These are phyloP conservation scores for Plodia interpunctella DNA, from an alignment of 1,140 invertebrate species.

Conservation along the genomic window DNA sequence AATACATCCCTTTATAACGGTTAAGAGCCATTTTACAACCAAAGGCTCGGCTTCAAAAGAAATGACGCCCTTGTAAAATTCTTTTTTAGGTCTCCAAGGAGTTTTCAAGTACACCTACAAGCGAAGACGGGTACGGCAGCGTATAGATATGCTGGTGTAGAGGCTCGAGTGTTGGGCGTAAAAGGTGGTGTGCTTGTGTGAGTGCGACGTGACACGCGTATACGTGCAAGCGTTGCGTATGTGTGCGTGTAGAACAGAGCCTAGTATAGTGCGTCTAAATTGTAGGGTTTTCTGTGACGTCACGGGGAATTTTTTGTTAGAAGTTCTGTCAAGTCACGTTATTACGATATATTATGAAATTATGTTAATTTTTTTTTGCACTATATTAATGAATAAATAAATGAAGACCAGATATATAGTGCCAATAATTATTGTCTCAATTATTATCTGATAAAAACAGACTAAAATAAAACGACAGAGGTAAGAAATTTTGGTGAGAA, in stretches of 20 bases:
- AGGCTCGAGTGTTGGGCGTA: constrained; percentile 43
- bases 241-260: constrained; percentile 18
- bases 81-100: constrained; percentile 69
- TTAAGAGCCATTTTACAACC: constrained; percentile 58
- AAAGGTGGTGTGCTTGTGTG: constrained; percentile 36
- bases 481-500: too few species aligned
- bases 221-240: constrained; percentile 30
- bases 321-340: too few species aligned
- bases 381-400: too few species aligned
- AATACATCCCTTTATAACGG: constrained; percentile 47
- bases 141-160: constrained; percentile 14
- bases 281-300: constrained; percentile 37
- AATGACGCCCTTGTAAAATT: constrained; percentile 66
- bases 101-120: constrained; percentile 45
- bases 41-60: constrained; percentile 64
- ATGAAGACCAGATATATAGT: too few species aligned
- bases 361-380: too few species aligned
- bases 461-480: too few species aligned
- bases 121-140: neutral
- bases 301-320: constrained; percentile 18
- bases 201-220: constrained; percentile 44
- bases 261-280: constrained; percentile 25
- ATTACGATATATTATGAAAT: too few species aligned
- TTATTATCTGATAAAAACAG: too few species aligned
- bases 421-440: too few species aligned